Conservation (phyloP, 2,797 vertebrate species). For the Carduelis carduelis region DNA sequence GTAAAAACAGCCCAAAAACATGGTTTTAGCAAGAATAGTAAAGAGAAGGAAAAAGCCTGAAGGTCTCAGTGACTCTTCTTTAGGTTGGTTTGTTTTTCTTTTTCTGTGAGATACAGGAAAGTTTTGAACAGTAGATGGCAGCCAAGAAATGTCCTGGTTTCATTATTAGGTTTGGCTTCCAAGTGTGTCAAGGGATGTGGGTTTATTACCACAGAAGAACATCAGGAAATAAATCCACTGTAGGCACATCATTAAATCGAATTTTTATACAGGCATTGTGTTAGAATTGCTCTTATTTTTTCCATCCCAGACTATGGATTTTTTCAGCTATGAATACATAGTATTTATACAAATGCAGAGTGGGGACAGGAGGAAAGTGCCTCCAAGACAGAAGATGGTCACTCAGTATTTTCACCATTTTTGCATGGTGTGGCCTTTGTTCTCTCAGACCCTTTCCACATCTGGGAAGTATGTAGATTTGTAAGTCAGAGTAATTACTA, state of each 20-base stretch:
- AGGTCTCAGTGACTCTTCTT: background rate
- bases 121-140: constrained; percentile 72
- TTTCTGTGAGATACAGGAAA: background rate
- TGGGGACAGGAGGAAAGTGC: background rate
- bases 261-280: constrained; percentile 3
- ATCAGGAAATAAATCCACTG: constrained; percentile 20
- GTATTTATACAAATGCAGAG: background rate
- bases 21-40: background rate
- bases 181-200: background rate
- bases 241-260: background rate
- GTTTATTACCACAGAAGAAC: background rate
- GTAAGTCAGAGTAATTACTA: background rate
- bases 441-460: background rate
- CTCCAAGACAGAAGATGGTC: background rate
- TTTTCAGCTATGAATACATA: background rate
- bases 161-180: background rate
- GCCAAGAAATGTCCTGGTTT: constrained; percentile 59
- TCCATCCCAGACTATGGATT: background rate
- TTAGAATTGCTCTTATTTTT: background rate
- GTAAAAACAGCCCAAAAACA: background rate
- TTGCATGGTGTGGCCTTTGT: background rate
- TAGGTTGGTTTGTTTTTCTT: background rate
- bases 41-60: background rate
- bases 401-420: background rate
- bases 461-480: background rate